Base-by-base conservation (phyloP, 2,797 vertebrate genomes). In the Pempheris klunzingeri region DNA sequence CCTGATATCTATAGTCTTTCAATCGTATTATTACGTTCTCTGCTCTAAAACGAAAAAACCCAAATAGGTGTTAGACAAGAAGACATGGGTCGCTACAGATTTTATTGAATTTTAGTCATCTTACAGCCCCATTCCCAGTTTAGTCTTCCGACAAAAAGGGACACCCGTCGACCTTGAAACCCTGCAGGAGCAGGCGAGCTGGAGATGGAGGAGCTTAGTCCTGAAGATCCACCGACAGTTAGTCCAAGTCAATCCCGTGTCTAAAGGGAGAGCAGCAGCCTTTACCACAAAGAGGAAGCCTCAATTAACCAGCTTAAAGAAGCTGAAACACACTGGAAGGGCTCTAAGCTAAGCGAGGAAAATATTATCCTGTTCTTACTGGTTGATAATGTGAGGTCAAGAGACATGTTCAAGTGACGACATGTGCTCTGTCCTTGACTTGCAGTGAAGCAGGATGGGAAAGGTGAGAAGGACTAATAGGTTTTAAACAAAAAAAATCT, bases 181-280 rank as follows among this genome's bases (percentile, higher is more conserved):
- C 71, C 83, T 80, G 65, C 17, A 65, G 83, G 79, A 73, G 85
- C 79, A 89, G 92, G 90, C 74, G 71, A 90, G 86, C 81, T 90
- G 88, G 67, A 81, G 80, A 88, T 77, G 80, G 94, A 94, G 91
- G 84, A 92, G 96, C 95, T 97, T 96, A 96, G 95, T 88, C 90
- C 90, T 75, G 73, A 88, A 95, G 90, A 93, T 83, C 63, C 87
- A 93, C 90, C 87, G 94, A 93, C 93, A 92, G 92, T 94, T 93
- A 90, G 94, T 92, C 92, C 39, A 90, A 92, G 92, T 96, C 96
- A 96, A 96, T 96, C 94, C 92, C 90, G 92, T 96, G 95, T 96
- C 96, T 96, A 93, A 92, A 92, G 94, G 93, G 94, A 94, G 94
- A 94, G 94, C 92, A 93, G 92, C 80, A 88, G 91, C 71, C 61